Percentiles rank a stretch among this genome's conserved stretches.
Conservation (phyloP, 2,888 invertebrate genomes). For the Lasioglossum leucozonium region DNA sequence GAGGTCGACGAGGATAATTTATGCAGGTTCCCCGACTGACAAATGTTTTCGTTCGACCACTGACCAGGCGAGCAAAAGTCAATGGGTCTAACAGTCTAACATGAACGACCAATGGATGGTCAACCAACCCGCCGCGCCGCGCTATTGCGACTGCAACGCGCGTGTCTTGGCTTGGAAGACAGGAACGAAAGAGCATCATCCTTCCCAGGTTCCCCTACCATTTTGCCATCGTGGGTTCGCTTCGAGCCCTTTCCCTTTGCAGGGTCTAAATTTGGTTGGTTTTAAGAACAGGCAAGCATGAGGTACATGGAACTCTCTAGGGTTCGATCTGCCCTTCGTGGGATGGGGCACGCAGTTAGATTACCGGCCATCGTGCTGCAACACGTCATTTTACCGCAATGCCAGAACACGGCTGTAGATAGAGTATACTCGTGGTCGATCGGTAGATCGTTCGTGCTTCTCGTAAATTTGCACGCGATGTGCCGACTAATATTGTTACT, state of each 20-base stretch:
- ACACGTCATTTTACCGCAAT: not conserved
- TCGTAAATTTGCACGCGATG: too few species aligned
- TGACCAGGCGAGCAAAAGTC: conserved; percentile 75
- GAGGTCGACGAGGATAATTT: conserved; percentile 22
- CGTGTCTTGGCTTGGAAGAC: conserved; percentile 31
- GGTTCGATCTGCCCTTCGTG: conserved; percentile 56
- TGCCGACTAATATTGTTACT: too few species aligned
- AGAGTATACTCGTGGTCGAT: too few species aligned
- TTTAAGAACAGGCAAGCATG: conserved; percentile 79
- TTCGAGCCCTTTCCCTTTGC: conserved; percentile 69
- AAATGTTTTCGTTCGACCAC: conserved; percentile 80
- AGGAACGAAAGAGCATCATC: conserved; percentile 5
- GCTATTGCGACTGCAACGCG: too few species aligned
- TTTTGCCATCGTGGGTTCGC: conserved; percentile 8
- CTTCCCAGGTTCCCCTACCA: not conserved
- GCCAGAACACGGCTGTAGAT: too few species aligned
- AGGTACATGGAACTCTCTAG: conserved; percentile 43
- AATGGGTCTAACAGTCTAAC: conserved; percentile 31
- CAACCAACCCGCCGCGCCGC: conserved; percentile 37
- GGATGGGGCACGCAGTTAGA: not conserved
- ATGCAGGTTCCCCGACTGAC: conserved; percentile 71
- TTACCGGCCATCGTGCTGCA: not conserved
- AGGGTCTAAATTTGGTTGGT: conserved; percentile 78
- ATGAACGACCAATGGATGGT: conserved; percentile 55
- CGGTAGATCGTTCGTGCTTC: too few species aligned